These are phyloP conservation scores for Pollimyrus isidori DNA, from an alignment of 2,113 vertebrate species.

Conservation along the genomic window DNA sequence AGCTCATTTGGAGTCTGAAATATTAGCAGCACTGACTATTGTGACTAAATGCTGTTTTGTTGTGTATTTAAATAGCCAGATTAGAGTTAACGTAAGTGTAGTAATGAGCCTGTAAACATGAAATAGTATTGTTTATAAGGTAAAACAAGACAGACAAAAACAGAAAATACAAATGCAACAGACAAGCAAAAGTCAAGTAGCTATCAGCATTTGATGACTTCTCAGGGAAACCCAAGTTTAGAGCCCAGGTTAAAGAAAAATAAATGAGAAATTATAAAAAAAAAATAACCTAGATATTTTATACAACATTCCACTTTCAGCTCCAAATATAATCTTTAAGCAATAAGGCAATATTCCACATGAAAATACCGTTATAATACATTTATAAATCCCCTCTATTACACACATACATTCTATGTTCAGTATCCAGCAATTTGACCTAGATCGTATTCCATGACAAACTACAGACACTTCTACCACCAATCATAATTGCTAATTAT, in stretches of 20 bases:
- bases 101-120: background rate
- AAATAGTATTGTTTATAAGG: background rate
- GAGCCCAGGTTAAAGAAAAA: background rate
- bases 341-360: background rate
- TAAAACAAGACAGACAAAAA: background rate
- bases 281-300: background rate
- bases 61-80: background rate
- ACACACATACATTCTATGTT: background rate
- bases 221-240: background rate
- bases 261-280: background rate
- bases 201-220: background rate
- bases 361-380: background rate
- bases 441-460: background rate
- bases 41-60: background rate
- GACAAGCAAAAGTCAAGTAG: background rate
- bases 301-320: background rate
- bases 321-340: background rate
- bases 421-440: background rate
- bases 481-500: background rate
- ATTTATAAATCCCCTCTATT: background rate
- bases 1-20: background rate
- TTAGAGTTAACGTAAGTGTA: background rate
- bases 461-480: background rate
- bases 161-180: background rate
- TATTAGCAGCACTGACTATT: background rate